Conservation (phyloP, 2,888 invertebrate genomes). For the Ectemnius cavifrons region DNA sequence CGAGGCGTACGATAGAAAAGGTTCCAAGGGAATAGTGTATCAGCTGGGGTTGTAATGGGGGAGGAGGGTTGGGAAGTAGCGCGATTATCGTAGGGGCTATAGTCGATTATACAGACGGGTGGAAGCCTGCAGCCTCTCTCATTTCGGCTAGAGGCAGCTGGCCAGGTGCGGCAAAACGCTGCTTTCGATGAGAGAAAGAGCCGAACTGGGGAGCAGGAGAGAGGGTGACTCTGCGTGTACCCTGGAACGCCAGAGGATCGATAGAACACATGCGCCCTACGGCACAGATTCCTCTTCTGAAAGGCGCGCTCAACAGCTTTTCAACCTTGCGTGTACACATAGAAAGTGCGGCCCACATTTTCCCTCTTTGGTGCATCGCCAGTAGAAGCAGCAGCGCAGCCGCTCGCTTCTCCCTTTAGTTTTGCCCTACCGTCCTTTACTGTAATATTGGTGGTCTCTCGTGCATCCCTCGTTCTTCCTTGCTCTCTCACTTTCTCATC, state of each 20-base stretch:
- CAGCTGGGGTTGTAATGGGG: neutral
- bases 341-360: constrained; percentile 36
- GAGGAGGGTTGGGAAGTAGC: neutral
- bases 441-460: neutral
- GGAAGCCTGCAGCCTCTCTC: constrained; percentile 16
- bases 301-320: constrained; percentile 50
- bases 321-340: constrained; percentile 26
- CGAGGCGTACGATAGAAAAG: too few relatives aligned
- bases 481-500: too few relatives aligned
- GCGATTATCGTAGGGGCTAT: neutral
- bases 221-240: constrained; percentile 52
- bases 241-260: constrained; percentile 59
- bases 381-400: neutral
- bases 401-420: constrained; percentile 23
- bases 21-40: neutral
- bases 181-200: constrained; percentile 36
- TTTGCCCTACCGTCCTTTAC: neutral
- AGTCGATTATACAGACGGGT: constrained; percentile 6
- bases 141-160: constrained; percentile 33
- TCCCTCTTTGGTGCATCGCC: neutral
- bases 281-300: constrained; percentile 50
- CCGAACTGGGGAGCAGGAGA: neutral
- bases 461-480: too few relatives aligned
- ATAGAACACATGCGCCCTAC: constrained; percentile 73
- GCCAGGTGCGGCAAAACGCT: constrained; percentile 36